These are phyloP conservation scores for Sphaerodactylus townsendi DNA, from an alignment of 2,113 vertebrate genomes.

Conservation along the genomic window DNA sequence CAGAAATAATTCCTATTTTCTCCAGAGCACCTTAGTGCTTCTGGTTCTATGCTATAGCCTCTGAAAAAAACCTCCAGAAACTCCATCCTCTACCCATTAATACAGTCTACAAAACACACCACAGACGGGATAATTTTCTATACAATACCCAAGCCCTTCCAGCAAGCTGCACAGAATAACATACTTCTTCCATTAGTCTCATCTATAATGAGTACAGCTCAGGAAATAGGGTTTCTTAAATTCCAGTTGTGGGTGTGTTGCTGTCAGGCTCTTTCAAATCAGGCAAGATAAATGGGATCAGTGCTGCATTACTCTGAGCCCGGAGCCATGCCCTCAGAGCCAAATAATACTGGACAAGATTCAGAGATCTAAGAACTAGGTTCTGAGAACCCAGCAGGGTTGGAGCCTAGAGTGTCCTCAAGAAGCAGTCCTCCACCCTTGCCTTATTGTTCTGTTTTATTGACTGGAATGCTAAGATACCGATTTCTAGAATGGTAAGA, in stretches of 20 bases:
- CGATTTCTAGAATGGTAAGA: too few species aligned
- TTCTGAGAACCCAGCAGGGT: background rate
- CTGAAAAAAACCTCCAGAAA: background rate
- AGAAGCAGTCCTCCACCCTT: background rate
- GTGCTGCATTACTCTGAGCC: conserved; percentile 14
- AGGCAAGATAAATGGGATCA: background rate
- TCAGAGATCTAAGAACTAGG: background rate
- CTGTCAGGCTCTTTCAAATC: background rate
- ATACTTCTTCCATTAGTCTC: conserved; percentile 15
- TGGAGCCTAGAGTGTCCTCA: background rate
- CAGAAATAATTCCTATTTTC: too few species aligned
- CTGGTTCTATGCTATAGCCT: background rate
- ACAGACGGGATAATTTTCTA: conserved; percentile 2
- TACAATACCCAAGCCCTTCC: background rate
- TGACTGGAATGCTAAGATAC: too few species aligned
- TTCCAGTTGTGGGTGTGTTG: conserved; percentile 9
- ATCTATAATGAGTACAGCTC: conserved; percentile 1
- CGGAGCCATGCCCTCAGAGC: background rate
- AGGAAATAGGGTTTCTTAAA: background rate
- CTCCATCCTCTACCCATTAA: background rate
- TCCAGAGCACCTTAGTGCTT: background rate
- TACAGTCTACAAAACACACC: background rate
- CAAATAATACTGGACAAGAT: background rate
- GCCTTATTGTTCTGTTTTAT: too few species aligned
- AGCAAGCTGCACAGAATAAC: background rate